Base-by-base conservation (phyloP, 2,797 vertebrate genomes). In the Enteromius argenteus region DNA sequence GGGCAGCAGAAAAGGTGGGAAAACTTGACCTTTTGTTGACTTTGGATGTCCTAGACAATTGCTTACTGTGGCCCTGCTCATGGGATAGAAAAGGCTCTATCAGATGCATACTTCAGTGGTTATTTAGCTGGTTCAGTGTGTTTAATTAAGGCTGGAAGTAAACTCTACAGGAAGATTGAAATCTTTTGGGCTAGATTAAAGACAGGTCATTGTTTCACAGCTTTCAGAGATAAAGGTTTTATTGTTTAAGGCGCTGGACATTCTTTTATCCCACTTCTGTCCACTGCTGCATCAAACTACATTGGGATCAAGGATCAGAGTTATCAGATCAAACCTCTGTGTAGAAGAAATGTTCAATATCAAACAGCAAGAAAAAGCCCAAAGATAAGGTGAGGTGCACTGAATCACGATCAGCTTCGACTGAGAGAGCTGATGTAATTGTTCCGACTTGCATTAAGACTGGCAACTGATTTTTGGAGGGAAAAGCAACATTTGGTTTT, bases 201-300 rank as follows among this genome's bases (percentile, higher is more conserved):
- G n/a, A 71, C 32, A 30, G 21, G 23, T 21, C 32, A 3, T 1
- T 10, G 23, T 73, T 21, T 73, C 39, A 49, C 69, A 64, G 42
- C 19, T 81, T 83, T 76, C 49, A 8, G n/a, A 56, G 60, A 58
- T 30, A 68, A 35, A 42, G 19, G 19, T 32, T 77, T 68, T 76
- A 21, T 83, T 83, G 73, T 69, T 82, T 51, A 77, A 83, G 49
- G 46, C 37, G 11, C 62, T 68, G 13, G 62, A 32, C 49, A 11
- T 46, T 46, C 7, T 60, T 69, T 84, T 78, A 84, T 84, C 73
- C 77, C 74, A 78, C 35, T 44, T 83, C 23, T 83, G 35, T 83
- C 64, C 64, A 58, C 6, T 66, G 23, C 35, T 6, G 4, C 32
- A 58, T 68, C 73, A 68, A 39, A 67, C 62, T 15, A 64, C 35